Percentiles rank a stretch among this genome's conserved stretches.
These are phyloP conservation scores for Meliscaeva auricollis DNA, from an alignment of 2,888 invertebrate species.

Conservation along the genomic window DNA sequence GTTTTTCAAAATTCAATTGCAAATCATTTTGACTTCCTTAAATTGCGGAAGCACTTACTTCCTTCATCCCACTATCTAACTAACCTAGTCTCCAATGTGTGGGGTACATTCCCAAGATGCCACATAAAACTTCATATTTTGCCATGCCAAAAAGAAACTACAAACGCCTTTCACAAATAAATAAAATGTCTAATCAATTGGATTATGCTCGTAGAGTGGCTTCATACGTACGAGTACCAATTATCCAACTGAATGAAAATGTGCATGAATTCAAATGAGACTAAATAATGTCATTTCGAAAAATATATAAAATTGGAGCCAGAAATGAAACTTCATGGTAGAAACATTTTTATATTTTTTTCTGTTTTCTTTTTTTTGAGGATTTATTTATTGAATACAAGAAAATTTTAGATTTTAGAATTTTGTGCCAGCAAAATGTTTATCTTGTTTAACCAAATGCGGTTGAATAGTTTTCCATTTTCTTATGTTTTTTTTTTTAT, in stretches of 20 bases:
- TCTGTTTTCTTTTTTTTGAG: not conserved
- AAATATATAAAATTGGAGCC: conserved; percentile 9
- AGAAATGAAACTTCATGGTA: conserved; percentile 1
- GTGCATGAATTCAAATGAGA: not conserved
- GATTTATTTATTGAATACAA: conserved; percentile 10
- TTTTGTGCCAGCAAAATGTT: conserved; percentile 37
- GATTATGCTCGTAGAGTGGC: conserved; percentile 4
- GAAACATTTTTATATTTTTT: not conserved
- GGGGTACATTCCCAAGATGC: no score
- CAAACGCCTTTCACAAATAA: not conserved
- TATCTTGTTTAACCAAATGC: conserved; percentile 22
- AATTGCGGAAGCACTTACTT: no score
- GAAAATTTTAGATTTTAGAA: not conserved
- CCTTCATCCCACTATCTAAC: no score
- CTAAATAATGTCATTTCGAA: not conserved
- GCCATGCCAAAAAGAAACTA: conserved; percentile 12
- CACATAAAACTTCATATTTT: not conserved
- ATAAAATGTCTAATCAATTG: conserved; percentile 18
- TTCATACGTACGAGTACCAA: conserved; percentile 13
- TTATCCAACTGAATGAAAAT: conserved; percentile 1
- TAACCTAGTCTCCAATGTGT: no score
- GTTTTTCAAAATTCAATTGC: no score
- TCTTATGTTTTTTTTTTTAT: not conserved
- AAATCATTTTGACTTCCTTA: no score
- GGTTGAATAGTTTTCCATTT: not conserved